Conservation (phyloP, 2,113 vertebrate genomes). For the Psophia crepitans region DNA sequence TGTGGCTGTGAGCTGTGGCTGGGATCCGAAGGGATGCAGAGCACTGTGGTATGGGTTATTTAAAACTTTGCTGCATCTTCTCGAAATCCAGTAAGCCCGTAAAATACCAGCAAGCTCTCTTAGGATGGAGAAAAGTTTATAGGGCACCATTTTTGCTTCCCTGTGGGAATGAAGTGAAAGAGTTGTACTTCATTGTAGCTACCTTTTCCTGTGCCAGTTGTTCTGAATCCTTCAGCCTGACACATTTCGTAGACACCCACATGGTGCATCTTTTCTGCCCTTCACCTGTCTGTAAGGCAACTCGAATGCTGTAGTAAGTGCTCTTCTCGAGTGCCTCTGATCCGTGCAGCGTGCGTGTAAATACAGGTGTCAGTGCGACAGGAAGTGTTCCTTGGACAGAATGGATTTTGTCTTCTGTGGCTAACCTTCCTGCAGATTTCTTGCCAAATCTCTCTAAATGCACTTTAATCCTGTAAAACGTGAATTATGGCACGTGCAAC, state of each 20-base stretch:
- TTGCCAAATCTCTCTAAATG: constrained; percentile 8
- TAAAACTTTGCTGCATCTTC: neutral
- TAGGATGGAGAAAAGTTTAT: neutral
- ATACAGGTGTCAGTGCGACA: neutral
- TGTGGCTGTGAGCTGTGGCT: neutral
- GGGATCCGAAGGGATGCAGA: neutral
- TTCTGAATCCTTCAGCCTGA: neutral
- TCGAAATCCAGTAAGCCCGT: neutral
- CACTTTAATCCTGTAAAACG: neutral
- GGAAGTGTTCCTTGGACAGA: neutral
- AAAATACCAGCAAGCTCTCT: neutral
- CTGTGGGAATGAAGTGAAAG: neutral
- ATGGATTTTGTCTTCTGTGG: neutral
- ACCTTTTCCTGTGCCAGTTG: neutral
- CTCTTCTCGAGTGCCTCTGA: neutral
- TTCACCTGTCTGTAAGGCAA: neutral
- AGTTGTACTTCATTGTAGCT: neutral
- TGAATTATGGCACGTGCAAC: neutral
- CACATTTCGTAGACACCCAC: neutral
- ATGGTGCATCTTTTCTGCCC: neutral
- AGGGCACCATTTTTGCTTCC: neutral
- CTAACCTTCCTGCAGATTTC: constrained; percentile 2
- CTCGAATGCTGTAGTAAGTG: neutral
- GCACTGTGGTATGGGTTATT: neutral
- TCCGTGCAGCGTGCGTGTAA: neutral